These are phyloP conservation scores for Drosophila obscura DNA, from an alignment of 1,140 invertebrate species.

Conservation along the genomic window DNA sequence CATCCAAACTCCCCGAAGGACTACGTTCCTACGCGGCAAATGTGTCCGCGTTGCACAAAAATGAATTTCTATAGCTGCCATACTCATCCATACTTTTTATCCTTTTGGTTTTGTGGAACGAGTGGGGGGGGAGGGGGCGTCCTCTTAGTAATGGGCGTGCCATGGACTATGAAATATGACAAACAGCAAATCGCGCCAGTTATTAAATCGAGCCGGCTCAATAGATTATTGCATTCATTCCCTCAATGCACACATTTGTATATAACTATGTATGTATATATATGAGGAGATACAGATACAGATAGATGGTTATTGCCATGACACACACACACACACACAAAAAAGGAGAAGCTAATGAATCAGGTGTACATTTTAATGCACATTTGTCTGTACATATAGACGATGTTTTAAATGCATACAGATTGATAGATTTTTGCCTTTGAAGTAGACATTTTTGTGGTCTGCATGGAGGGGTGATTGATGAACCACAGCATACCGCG, in stretches of 20 bases:
- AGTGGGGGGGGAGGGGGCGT: too few relatives aligned
- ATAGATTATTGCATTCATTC: slow-evolving; percentile 79
- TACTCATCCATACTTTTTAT: background rate
- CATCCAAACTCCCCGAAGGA: too few relatives aligned
- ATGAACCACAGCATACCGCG: too few relatives aligned
- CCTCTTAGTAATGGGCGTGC: too few relatives aligned
- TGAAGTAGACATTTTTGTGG: too few relatives aligned
- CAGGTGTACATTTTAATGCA: background rate
- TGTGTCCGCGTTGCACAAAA: slow-evolving; percentile 45
- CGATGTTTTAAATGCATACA: too few relatives aligned
- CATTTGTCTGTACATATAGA: slow-evolving; percentile 3
- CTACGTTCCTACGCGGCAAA: slow-evolving; percentile 18
- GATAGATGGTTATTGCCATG: slow-evolving; percentile 14
- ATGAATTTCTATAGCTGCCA: slow-evolving; percentile 31
- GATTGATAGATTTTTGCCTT: too few relatives aligned
- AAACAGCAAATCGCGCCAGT: slow-evolving; percentile 70
- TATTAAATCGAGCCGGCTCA: slow-evolving; percentile 77
- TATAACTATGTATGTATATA: background rate
- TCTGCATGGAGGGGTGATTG: too few relatives aligned
- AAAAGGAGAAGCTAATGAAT: slow-evolving; percentile 13
- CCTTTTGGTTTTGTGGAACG: background rate
- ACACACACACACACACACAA: background rate
- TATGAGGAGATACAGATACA: slow-evolving; percentile 11
- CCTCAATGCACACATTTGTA: too few relatives aligned
- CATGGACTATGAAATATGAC: slow-evolving; percentile 67